A percentile compares a stretch with the other conserved stretches of the same genome.
phyloP scores from a whole-genome alignment of 2,888 invertebrate genomes.

The Tolmerus cingulatus region DNA sequence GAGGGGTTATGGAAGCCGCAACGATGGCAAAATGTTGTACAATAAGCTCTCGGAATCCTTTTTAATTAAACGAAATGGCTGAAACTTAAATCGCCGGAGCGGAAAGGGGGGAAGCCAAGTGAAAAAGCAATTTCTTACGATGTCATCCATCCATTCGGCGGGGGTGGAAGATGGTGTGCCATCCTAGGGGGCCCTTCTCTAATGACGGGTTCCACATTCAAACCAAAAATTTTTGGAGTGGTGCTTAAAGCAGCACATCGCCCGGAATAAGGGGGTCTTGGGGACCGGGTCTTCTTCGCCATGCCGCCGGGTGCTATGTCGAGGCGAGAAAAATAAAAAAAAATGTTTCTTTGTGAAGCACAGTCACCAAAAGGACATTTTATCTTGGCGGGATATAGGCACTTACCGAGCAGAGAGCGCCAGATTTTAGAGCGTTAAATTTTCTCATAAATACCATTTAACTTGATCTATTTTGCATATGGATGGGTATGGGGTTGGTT shows the following conservation, averaged over 20 bases:
- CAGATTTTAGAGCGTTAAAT: not conserved
- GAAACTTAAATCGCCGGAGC: constrained; percentile 27
- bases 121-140: constrained; percentile 30
- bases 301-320: not conserved
- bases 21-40: constrained; percentile 14
- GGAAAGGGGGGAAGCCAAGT: constrained; percentile 20
- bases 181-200: not conserved
- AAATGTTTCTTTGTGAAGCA: not conserved
- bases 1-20: constrained; percentile 32
- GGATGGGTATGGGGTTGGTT: not conserved
- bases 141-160: not conserved
- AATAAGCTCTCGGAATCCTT: constrained; percentile 28
- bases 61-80: constrained; percentile 38
- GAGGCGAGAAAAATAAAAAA: not conserved
- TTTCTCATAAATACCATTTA: constrained; percentile 1
- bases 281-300: not conserved
- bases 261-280: not conserved
- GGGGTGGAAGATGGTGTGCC: not conserved
- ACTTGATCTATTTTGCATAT: constrained; percentile 26
- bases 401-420: not conserved
- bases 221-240: not conserved
- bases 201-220: constrained; percentile 8
- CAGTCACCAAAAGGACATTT: not conserved
- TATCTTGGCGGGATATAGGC: not conserved
- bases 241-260: not conserved